These are phyloP conservation scores for Pegoplata infirma DNA, from an alignment of 2,888 invertebrate genomes.

Conservation along the genomic window DNA sequence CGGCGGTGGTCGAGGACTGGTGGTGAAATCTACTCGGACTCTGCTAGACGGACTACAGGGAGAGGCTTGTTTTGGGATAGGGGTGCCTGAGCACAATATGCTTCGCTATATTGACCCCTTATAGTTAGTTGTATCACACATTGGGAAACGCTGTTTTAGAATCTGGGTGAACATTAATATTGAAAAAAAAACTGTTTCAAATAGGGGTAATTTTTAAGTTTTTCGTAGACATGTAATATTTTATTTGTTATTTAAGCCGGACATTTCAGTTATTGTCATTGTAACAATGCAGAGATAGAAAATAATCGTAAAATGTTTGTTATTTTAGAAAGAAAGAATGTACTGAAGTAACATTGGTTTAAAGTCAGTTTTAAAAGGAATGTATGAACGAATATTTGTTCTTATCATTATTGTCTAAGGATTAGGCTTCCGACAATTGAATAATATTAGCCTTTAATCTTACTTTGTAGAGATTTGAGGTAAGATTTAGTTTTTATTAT, in stretches of 20 bases:
- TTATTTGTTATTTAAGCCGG: conserved; percentile 24
- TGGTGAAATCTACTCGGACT: no score
- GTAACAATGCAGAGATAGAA: not conserved
- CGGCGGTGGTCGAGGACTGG: no score
- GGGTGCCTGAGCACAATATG: no score
- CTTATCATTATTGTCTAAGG: not conserved
- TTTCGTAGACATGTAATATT: conserved; percentile 18
- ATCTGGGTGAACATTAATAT: not conserved
- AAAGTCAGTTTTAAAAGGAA: not conserved
- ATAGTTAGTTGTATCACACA: no score
- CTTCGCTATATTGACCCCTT: no score
- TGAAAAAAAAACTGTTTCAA: not conserved
- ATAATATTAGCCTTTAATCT: no score
- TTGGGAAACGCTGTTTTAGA: no score
- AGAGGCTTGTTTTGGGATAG: no score
- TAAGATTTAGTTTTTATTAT: not conserved
- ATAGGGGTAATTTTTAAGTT: conserved; percentile 8
- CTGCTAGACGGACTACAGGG: no score
- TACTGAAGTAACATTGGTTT: not conserved
- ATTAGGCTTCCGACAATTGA: no score
- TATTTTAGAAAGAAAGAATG: not conserved
- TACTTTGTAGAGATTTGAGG: not conserved
- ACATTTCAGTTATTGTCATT: conserved; percentile 15
- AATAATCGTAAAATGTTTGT: not conserved
- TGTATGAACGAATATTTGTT: no score